Conservation (phyloP, 1,140 invertebrate species). For the Diplogasteroides magnus region DNA sequence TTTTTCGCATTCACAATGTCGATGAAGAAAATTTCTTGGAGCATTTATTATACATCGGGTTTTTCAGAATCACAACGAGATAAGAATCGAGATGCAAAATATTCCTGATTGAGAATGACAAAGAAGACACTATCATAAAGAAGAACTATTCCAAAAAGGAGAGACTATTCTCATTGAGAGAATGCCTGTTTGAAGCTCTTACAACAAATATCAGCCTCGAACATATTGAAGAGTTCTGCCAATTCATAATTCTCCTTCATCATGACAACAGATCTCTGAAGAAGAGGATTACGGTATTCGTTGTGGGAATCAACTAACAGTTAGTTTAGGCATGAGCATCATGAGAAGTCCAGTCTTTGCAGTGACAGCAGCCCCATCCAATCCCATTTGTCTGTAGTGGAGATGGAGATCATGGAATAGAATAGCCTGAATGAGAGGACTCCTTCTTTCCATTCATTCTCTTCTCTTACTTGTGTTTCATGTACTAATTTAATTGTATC, state of each 20-base stretch:
- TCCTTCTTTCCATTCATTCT: too few species aligned
- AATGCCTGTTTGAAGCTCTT: slow-evolving; percentile 20
- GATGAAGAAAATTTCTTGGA: too few species aligned
- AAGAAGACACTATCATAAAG: too few species aligned
- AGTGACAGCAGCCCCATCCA: slow-evolving; percentile 2
- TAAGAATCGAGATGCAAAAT: too few species aligned
- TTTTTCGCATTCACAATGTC: too few species aligned
- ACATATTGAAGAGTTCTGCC: slow-evolving; percentile 25
- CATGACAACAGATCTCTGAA: slow-evolving; percentile 24
- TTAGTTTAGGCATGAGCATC: slow-evolving; percentile 20
- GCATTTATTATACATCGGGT: too few species aligned
- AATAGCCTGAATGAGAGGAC: too few species aligned
- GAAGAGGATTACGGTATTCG: not conserved
- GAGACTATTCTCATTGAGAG: too few species aligned
- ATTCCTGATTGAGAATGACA: too few species aligned
- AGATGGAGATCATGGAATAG: not conserved
- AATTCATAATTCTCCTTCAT: slow-evolving; percentile 18
- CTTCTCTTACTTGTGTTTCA: slow-evolving; percentile 1
- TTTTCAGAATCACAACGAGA: too few species aligned
- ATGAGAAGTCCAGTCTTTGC: slow-evolving; percentile 3
- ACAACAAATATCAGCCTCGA: slow-evolving; percentile 25
- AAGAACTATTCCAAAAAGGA: too few species aligned
- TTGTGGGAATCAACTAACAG: slow-evolving; percentile 1
- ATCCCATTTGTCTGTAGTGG: slow-evolving; percentile 4
- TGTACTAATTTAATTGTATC: not conserved